phyloP scores from a whole-genome alignment of 2,888 invertebrate genomes.

The Ophioninae sp. region DNA sequence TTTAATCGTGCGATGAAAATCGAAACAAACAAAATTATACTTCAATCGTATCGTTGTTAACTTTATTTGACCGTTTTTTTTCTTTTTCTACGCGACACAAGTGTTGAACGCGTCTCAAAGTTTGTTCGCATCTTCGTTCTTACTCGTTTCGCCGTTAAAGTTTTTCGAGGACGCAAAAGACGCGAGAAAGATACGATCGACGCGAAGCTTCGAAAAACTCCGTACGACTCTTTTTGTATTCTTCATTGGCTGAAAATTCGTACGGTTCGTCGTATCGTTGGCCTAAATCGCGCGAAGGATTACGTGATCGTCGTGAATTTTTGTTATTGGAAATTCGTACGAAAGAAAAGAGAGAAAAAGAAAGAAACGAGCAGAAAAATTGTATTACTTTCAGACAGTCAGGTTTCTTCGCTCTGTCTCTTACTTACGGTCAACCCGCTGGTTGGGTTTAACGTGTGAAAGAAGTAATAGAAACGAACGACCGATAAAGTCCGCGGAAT shows the following conservation, averaged over 20 bases:
- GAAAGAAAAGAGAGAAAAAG: neutral
- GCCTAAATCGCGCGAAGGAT: conserved; percentile 29
- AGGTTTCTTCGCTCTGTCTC: conserved; percentile 7
- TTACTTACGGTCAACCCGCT: conserved; percentile 46
- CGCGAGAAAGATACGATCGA: neutral
- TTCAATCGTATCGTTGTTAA: neutral
- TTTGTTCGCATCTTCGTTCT: conserved; percentile 7
- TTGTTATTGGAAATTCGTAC: neutral
- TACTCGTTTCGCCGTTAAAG: neutral
- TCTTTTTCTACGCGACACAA: neutral
- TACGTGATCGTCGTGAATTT: neutral
- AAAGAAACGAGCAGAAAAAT: neutral
- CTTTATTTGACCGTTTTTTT: neutral
- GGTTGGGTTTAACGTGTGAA: conserved; percentile 50
- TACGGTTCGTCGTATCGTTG: conserved; percentile 6
- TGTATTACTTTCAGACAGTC: neutral
- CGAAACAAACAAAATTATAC: neutral
- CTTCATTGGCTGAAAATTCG: conserved; percentile 5
- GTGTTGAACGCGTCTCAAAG: neutral
- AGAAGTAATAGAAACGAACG: neutral
- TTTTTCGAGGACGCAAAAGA: neutral
- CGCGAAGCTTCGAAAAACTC: neutral
- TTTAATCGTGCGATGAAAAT: neutral
- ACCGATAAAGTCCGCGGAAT: neutral
- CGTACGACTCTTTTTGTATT: neutral